Evolutionary conservation across 2,797 vertebrate species (phyloP).

Genomic region (Gobio occitaniae): DNA sequence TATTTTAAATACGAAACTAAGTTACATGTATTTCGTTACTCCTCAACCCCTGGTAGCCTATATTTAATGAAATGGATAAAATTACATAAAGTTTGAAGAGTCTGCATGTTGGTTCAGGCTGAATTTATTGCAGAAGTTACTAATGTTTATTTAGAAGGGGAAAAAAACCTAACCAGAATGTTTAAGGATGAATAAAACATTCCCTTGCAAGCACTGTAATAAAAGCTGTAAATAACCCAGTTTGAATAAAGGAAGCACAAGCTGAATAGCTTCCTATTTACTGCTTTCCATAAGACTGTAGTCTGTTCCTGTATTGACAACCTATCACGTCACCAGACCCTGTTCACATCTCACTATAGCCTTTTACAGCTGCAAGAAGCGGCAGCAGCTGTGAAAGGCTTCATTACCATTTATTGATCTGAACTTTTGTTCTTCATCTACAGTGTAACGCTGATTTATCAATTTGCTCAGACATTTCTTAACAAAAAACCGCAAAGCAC

Average conservation of each 20-base stretch:
- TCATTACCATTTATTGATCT: slow-evolving; percentile 29
- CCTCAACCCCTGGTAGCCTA: neutral
- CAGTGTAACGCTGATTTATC: neutral
- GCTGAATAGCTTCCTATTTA: neutral
- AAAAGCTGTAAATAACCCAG: neutral
- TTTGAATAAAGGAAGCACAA: slow-evolving; percentile 22
- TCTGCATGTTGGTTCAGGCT: neutral
- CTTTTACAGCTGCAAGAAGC: slow-evolving; percentile 18
- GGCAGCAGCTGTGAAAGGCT: slow-evolving; percentile 2
- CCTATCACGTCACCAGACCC: neutral
- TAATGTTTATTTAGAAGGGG: neutral
- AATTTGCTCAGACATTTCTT: slow-evolving; percentile 4
- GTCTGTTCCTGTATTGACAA: slow-evolving; percentile 18
- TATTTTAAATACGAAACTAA: too few relatives aligned
- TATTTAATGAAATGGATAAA: neutral
- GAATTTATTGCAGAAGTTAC: neutral
- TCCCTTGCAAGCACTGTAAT: neutral
- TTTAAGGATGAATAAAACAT: neutral
- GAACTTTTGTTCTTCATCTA: slow-evolving; percentile 25
- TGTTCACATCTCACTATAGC: slow-evolving; percentile 19
- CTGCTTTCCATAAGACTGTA: neutral
- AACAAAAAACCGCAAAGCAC: neutral
- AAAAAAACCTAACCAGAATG: neutral
- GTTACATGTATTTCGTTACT: too few relatives aligned
- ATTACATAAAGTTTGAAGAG: neutral